phyloP scores from a whole-genome alignment of 2,113 vertebrate species.

The Astatotilapia flaviijosephi region DNA sequence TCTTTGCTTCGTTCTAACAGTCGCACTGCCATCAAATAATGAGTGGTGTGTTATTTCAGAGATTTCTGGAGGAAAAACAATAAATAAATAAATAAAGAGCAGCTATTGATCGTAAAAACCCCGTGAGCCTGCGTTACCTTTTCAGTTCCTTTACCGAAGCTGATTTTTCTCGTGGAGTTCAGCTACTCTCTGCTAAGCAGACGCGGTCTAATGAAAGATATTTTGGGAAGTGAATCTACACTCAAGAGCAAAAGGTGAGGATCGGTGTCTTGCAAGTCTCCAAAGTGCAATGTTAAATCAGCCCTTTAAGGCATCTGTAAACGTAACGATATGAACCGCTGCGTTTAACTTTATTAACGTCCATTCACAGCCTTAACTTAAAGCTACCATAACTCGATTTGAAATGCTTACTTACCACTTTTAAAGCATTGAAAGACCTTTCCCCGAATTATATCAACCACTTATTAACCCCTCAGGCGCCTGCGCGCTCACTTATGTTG shows the following conservation, averaged over 20 bases:
- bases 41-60: neutral
- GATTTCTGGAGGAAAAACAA: neutral
- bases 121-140: fast-evolving
- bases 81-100: neutral
- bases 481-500: fast-evolving
- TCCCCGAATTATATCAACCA: neutral
- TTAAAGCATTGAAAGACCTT: neutral
- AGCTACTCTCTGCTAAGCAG: neutral
- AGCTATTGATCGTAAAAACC: neutral
- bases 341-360: neutral
- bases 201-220: neutral
- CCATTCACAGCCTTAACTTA: neutral
- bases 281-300: neutral
- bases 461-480: neutral
- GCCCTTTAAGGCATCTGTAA: neutral
- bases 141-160: neutral
- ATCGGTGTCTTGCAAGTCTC: neutral
- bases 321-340: neutral
- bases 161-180: fast-evolving
- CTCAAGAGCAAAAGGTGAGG: neutral
- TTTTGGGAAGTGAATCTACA: neutral
- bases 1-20: neutral
- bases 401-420: neutral
- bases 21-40: neutral
- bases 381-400: neutral